These are phyloP conservation scores for Epizoanthus ramosus DNA, from an alignment of 92 coral and sea anemone species.

Conservation along the genomic window DNA sequence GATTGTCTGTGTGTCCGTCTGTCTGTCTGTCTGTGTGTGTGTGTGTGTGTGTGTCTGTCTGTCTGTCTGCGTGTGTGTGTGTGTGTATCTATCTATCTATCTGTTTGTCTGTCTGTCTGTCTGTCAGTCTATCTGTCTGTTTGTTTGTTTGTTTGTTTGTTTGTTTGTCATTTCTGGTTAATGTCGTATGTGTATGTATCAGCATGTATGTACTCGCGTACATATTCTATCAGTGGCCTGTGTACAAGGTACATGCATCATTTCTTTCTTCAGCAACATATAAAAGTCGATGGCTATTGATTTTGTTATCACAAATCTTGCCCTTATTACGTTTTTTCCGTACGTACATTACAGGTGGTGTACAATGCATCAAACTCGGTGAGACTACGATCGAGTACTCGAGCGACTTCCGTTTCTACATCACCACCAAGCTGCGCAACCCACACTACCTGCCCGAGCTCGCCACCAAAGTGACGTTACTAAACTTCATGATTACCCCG, in stretches of 20 bases:
- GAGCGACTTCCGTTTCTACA: conserved; percentile 95
- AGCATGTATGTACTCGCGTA: not conserved
- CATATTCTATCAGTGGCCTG: too few relatives aligned
- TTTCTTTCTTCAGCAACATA: not conserved
- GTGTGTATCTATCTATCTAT: too few relatives aligned
- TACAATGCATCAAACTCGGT: conserved; percentile 91
- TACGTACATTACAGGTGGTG: conserved; percentile 83
- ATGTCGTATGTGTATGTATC: too few relatives aligned
- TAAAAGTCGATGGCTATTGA: not conserved
- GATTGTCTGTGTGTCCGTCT: not conserved
- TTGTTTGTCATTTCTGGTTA: too few relatives aligned
- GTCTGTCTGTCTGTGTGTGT: not conserved
- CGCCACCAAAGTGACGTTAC: conserved; percentile 94
- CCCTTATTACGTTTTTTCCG: not conserved
- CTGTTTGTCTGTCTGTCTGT: too few relatives aligned
- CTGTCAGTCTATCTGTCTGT: too few relatives aligned
- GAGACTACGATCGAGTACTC: conserved; percentile 97
- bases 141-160: too few relatives aligned
- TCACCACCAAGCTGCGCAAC: conserved; percentile 97
- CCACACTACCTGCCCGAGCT: conserved; percentile 99
- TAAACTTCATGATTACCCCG: conserved; percentile 99
- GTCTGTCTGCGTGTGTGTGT: too few relatives aligned
- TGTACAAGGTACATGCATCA: too few relatives aligned
- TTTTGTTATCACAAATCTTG: not conserved
- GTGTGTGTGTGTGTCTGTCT: not conserved